phyloP scores from a whole-genome alignment of 2,888 invertebrate species.

The Stenodema calcarata region DNA sequence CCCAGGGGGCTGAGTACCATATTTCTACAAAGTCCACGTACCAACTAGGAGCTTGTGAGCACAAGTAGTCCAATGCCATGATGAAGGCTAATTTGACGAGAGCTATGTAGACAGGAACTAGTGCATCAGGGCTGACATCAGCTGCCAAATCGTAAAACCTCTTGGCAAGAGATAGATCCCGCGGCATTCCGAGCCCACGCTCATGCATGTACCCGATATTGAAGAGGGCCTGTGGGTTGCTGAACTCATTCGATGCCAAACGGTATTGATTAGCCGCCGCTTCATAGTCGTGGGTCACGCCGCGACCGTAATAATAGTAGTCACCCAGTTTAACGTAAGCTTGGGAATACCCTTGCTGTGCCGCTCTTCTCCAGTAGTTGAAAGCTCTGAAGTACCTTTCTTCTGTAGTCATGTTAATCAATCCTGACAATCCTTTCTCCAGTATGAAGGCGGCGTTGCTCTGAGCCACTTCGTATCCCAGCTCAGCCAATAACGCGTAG shows the following conservation, averaged over 20 bases:
- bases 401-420: not conserved
- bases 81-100: conserved; percentile 73
- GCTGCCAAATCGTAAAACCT: conserved; percentile 96
- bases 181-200: conserved; percentile 86
- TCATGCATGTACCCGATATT: conserved; percentile 99
- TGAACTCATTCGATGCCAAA: conserved; percentile 90
- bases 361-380: conserved; percentile 91
- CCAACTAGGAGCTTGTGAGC: not conserved
- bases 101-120: conserved; percentile 90
- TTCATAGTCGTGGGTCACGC: conserved; percentile 89
- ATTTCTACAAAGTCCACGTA: not conserved
- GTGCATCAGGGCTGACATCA: conserved; percentile 90
- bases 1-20: not conserved
- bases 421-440: conserved; percentile 69
- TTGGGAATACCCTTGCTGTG: conserved; percentile 88
- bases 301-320: conserved; percentile 96
- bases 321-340: conserved; percentile 96
- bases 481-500: conserved; percentile 89
- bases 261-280: conserved; percentile 90
- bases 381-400: conserved; percentile 85
- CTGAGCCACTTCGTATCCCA: conserved; percentile 97
- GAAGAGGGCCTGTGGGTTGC: conserved; percentile 97
- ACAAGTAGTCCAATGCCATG: not conserved
- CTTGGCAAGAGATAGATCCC: conserved; percentile 93
- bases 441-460: conserved; percentile 94